Base-by-base conservation (phyloP, 1,140 invertebrate genomes). In the Aporrectodea caliginosa region DNA sequence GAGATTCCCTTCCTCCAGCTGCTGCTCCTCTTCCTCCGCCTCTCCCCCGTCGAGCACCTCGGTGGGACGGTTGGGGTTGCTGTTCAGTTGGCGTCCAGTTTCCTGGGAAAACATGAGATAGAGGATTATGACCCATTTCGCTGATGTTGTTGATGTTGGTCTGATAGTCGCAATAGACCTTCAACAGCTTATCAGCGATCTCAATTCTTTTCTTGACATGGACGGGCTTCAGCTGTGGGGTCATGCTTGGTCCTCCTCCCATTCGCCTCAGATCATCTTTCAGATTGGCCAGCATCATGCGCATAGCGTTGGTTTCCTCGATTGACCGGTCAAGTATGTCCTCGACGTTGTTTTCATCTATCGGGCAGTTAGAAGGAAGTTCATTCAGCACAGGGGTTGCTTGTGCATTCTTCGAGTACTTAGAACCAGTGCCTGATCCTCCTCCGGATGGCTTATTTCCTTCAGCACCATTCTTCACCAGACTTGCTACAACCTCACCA, bases 91-190 rank as follows among this genome's bases (percentile, higher is more conserved):
- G 43, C 6, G 43, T 58, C 43, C 43, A 58, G 43, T 58, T 58
- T 6, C 43, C 43, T 6, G 43, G 43, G 22, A 58, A 58, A 22
- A 58, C 43, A 22, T 58, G 43, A 6, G 43, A 58, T 22, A 58
- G 43, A 6, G 43, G 43, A 22, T 58, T 58, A 22, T 22, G 43
- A 22, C 43, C 22, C 43, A 58, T 58, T 35, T 76, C 75, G 1
- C 33, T 35, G 33, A 76, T 76, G 75, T 76, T 27, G 29, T 76
- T 35, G 75, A 76, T 76, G 75, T 32, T 35, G 32, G 33, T 32
- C 75, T 76, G 75, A 27, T 76, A 76, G 75, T 58, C 31, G 35
- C 33, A 12, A n/a, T 76, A 76, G 33, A 35, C 75, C 34, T 76
- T 76, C 32, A 35, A 35, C 75, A 76, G 33, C 43, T 58, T 35